Evolutionary conservation across 2,797 vertebrate species (phyloP), one percentile per base, ranked within the genome.

Genomic region (Harpagifer antarcticus): DNA sequence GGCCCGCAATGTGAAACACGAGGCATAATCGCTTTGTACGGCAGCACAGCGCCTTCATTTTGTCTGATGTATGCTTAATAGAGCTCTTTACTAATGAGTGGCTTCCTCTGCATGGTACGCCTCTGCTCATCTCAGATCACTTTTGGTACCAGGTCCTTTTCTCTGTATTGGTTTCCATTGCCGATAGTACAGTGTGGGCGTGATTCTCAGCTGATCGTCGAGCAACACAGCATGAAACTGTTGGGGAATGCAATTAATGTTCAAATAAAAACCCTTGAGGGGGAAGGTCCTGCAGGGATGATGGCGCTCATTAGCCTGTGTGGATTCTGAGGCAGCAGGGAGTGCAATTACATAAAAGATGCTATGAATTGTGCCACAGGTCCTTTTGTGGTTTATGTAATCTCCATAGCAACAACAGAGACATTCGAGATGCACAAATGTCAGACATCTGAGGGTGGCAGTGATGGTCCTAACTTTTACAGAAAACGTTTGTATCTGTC

Each of bases 1-100:
- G 77, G 88, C 72, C 42, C 17, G 11, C 27, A 85, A 86, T 76
- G 76, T 88, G 88, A 86, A 56, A 59, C 52, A 82, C 52, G 76
- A 77, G 76, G 31, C 11, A 47, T 62, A 3, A 63, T 69, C 0
- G 1, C 1, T 45, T 73, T 74, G 70, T 66, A 43, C 44, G 68
- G 50, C 42, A 68, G 27, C 62, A 81, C 53, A 71, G 19, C 20
- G 61, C 31, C 71, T 68, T 79, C 40, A 50, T 85, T 33, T 82
- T 57, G 45, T 63, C 43, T 33, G 17, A 65, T 40, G 45, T 49
- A 54, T 66, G 50, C 44, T 56, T 57, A 66, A 59, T 40, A 63
- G 9, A 72, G 16, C 33, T 69, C 13, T 59, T 79, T 15, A 31
- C 33, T 37, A 37, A 37, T 37, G 33, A 37, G 6, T 37, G 1